Conservation (phyloP, 2,797 vertebrate genomes). For the Sebastes hubbsi region DNA sequence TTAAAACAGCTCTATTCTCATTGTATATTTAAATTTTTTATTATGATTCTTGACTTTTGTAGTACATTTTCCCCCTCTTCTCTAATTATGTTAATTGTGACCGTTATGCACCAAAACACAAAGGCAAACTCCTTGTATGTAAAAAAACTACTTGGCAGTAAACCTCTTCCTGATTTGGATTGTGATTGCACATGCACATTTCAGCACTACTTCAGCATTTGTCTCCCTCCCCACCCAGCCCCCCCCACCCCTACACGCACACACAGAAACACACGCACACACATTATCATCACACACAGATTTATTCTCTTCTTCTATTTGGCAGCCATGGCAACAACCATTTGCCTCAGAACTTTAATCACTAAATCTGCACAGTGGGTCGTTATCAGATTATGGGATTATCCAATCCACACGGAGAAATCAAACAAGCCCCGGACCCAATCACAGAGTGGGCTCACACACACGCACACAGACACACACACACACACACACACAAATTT, state of each 20-base stretch:
- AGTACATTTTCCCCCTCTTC: background rate
- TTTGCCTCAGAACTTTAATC: conserved; percentile 81
- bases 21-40: background rate
- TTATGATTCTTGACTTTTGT: background rate
- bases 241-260: no score
- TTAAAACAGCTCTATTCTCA: background rate
- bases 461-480: background rate
- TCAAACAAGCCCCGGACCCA: conserved; percentile 60
- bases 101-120: no score
- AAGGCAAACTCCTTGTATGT: background rate
- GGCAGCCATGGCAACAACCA: conserved; percentile 72
- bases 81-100: background rate
- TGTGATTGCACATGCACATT: background rate
- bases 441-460: conserved; percentile 21
- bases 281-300: conserved; percentile 17
- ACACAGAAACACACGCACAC: background rate
- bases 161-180: background rate
- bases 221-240: no score
- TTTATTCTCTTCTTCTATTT: conserved; percentile 47
- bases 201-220: background rate
- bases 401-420: conserved; percentile 75
- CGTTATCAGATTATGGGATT: conserved; percentile 85
- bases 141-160: background rate
- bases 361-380: conserved; percentile 80
- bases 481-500: background rate